Percentiles rank a stretch among this genome's conserved stretches.
phyloP scores from a whole-genome alignment of 2,888 invertebrate species.

The Steinernema carpocapsae region DNA sequence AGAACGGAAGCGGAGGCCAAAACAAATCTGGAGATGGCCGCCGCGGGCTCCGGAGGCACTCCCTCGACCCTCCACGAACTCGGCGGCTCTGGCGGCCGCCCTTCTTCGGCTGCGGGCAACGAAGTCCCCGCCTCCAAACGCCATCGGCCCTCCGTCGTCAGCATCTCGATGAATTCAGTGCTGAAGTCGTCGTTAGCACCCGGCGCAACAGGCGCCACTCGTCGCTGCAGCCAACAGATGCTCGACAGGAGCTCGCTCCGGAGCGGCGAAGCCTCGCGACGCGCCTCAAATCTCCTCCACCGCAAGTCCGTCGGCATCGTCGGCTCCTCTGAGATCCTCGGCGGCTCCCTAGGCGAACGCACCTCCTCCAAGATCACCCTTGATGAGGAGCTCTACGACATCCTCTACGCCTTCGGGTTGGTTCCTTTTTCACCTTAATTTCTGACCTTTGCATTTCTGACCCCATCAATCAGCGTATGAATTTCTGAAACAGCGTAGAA shows the following conservation, averaged over 20 bases:
- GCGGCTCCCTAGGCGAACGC: conserved; percentile 42
- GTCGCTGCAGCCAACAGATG: conserved; percentile 33
- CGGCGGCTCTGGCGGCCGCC: conserved; percentile 12
- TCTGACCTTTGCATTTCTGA: not conserved
- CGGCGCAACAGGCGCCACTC: conserved; percentile 34
- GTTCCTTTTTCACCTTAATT: conserved; percentile 24
- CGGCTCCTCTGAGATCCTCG: conserved; percentile 22
- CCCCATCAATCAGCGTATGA: no score
- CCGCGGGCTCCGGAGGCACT: not conserved
- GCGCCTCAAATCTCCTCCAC: conserved; percentile 26
- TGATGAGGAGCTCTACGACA: conserved; percentile 67
- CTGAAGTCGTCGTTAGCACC: conserved; percentile 31
- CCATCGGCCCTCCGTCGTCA: conserved; percentile 32
- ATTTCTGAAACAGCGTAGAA: no score
- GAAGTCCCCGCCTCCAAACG: conserved; percentile 24
- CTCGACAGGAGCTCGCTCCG: conserved; percentile 34
- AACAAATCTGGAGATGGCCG: not conserved
- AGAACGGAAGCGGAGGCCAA: not conserved
- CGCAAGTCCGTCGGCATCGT: conserved; percentile 12
- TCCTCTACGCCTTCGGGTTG: conserved; percentile 52
- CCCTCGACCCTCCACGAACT: not conserved
- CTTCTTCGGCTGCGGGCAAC: conserved; percentile 20
- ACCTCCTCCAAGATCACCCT: conserved; percentile 61
- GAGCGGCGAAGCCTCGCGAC: conserved; percentile 20
- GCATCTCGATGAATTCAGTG: conserved; percentile 28